These are phyloP conservation scores for Dendrophyllia cribrosa DNA, from an alignment of 64 coral and sea anemone genomes.

Conservation along the genomic window DNA sequence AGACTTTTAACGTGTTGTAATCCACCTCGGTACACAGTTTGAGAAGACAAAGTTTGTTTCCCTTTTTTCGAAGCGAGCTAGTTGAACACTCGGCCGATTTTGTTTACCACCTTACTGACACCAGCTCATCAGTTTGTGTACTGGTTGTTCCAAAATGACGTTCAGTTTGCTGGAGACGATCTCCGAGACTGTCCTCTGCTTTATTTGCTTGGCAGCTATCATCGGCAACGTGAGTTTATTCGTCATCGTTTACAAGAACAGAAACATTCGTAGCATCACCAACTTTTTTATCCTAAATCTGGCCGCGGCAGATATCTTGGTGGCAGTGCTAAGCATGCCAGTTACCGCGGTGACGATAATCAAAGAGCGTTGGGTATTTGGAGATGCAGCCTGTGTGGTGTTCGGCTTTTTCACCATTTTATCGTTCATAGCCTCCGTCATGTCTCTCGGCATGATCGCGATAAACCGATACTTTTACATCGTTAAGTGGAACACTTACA, in stretches of 20 bases:
- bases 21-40: too few species aligned
- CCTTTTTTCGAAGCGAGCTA: too few species aligned
- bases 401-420: constrained; percentile 69
- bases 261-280: constrained; percentile 51
- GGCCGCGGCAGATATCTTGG: constrained; percentile 72
- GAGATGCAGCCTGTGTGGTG: constrained; percentile 30
- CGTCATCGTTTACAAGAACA: constrained; percentile 51
- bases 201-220: constrained; percentile 38
- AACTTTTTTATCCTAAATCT: constrained; percentile 77
- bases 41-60: too few species aligned
- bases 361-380: constrained; percentile 50
- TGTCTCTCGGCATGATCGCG: constrained; percentile 66
- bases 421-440: constrained; percentile 73
- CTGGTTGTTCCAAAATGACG: background rate
- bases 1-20: too few species aligned
- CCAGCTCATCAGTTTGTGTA: too few species aligned
- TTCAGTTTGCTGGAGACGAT: background rate
- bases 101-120: too few species aligned
- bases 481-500: constrained; percentile 73
- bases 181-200: background rate
- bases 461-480: constrained; percentile 78
- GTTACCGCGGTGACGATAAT: constrained; percentile 55
- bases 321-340: constrained; percentile 72
- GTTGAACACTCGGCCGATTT: too few species aligned
- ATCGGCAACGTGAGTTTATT: constrained; percentile 67